phyloP scores from a whole-genome alignment of 2,888 invertebrate species.

The Malthinus seriepunctatus region DNA sequence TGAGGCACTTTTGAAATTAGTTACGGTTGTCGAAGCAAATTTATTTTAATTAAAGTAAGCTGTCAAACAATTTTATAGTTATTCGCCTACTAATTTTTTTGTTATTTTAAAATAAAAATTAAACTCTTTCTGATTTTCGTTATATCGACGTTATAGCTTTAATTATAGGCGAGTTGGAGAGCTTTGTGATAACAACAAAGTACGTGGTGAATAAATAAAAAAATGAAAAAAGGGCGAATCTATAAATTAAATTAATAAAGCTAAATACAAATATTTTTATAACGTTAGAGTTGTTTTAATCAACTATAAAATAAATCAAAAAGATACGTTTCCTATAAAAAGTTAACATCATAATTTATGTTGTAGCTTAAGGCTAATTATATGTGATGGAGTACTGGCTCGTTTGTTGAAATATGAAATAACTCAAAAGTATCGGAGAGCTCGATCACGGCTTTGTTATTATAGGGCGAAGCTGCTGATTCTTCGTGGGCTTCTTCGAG shows the following conservation, averaged over 20 bases:
- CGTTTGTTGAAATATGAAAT: slow-evolving; percentile 55
- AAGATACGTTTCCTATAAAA: slow-evolving; percentile 52
- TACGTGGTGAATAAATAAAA: slow-evolving; percentile 1
- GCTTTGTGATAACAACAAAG: neutral
- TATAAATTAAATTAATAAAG: slow-evolving; percentile 12
- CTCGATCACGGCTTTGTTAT: slow-evolving; percentile 49
- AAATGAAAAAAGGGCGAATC: neutral
- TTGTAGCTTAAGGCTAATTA: slow-evolving; percentile 53
- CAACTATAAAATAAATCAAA: slow-evolving; percentile 46
- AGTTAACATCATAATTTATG: slow-evolving; percentile 55
- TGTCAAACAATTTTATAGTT: slow-evolving; percentile 32
- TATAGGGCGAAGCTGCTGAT: slow-evolving; percentile 39
- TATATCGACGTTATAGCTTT: too few relatives aligned
- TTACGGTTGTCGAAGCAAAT: slow-evolving; percentile 35
- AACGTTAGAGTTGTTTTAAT: slow-evolving; percentile 16
- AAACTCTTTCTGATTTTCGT: too few relatives aligned
- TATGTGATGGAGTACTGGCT: slow-evolving; percentile 51
- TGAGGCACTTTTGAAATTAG: slow-evolving; percentile 34
- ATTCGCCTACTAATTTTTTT: slow-evolving; percentile 16
- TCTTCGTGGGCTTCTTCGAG: slow-evolving; percentile 28
- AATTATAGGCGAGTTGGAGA: neutral
- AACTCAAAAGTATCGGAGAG: slow-evolving; percentile 47
- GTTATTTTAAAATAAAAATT: too few relatives aligned
- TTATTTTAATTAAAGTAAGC: slow-evolving; percentile 38
- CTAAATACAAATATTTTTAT: slow-evolving; percentile 19